These are phyloP conservation scores for Eucera pruinosa DNA, from an alignment of 2,888 invertebrate species.

Conservation along the genomic window DNA sequence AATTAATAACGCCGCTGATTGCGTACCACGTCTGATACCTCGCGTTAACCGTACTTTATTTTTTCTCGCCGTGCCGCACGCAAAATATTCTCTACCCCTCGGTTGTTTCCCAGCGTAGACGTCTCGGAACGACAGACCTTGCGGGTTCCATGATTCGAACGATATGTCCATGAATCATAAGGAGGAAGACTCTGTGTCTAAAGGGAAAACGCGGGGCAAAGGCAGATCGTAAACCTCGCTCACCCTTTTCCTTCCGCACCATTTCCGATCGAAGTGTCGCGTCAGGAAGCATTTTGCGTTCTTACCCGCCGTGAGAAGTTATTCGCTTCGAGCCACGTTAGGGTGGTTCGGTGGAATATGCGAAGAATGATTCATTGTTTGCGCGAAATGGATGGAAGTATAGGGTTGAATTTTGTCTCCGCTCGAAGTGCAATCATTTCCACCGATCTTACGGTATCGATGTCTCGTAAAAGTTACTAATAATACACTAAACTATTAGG, in stretches of 20 bases:
- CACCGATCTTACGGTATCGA: neutral
- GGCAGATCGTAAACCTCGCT: slow-evolving; percentile 63
- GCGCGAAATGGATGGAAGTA: slow-evolving; percentile 31
- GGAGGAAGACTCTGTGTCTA: slow-evolving; percentile 37
- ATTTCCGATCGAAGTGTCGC: slow-evolving; percentile 75
- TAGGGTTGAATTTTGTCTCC: slow-evolving; percentile 55
- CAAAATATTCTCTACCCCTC: slow-evolving; percentile 22
- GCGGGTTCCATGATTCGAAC: slow-evolving; percentile 50
- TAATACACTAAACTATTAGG: neutral
- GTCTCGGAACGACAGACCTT: slow-evolving; percentile 8
- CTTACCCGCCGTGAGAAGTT: slow-evolving; percentile 24
- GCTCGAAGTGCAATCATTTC: slow-evolving; percentile 28
- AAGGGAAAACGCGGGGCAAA: slow-evolving; percentile 26
- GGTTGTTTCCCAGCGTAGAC: slow-evolving; percentile 9
- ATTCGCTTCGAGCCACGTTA: neutral
- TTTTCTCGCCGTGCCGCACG: slow-evolving; percentile 32
- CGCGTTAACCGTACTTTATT: slow-evolving; percentile 60
- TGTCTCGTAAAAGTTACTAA: neutral
- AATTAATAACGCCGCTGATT: slow-evolving; percentile 68
- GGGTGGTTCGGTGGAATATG: slow-evolving; percentile 29
- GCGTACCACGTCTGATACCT: slow-evolving; percentile 29
- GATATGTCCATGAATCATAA: slow-evolving; percentile 67
- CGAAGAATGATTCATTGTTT: slow-evolving; percentile 60
- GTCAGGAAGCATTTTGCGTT: slow-evolving; percentile 67
- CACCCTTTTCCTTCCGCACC: slow-evolving; percentile 72